Evolutionary conservation across 2,113 vertebrate genomes (phyloP).

Genomic region (Psephotus haematonotus): DNA sequence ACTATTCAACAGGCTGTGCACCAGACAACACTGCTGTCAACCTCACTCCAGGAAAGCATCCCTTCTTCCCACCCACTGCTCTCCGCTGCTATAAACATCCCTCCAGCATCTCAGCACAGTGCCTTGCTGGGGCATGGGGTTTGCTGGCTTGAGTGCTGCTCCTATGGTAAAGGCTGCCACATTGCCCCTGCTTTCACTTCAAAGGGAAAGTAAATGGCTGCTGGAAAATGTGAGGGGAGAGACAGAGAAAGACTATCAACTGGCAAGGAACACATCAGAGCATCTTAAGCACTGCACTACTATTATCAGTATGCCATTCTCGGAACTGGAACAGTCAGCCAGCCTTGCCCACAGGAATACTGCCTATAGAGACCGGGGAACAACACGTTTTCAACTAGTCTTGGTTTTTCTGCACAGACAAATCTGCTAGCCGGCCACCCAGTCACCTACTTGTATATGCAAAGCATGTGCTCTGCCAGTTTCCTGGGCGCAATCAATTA

Average conservation of each 20-base stretch:
- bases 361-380: neutral
- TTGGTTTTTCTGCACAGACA: neutral
- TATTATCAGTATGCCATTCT: neutral
- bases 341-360: neutral
- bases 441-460: neutral
- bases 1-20: neutral
- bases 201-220: neutral
- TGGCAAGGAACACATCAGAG: neutral
- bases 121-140: neutral
- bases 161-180: neutral
- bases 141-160: neutral
- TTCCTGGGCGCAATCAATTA: neutral
- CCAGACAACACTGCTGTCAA: neutral
- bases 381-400: neutral
- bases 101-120: neutral
- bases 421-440: neutral
- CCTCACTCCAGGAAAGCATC: constrained; percentile 20
- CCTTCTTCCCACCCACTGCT: neutral
- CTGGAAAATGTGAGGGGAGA: neutral
- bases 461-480: constrained; percentile 1
- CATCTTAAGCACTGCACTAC: neutral
- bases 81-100: neutral
- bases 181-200: neutral
- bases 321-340: neutral
- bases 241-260: neutral